Evolutionary conservation across 2,113 vertebrate genomes (phyloP).

Genomic region (Hippoglossus stenolepis): DNA sequence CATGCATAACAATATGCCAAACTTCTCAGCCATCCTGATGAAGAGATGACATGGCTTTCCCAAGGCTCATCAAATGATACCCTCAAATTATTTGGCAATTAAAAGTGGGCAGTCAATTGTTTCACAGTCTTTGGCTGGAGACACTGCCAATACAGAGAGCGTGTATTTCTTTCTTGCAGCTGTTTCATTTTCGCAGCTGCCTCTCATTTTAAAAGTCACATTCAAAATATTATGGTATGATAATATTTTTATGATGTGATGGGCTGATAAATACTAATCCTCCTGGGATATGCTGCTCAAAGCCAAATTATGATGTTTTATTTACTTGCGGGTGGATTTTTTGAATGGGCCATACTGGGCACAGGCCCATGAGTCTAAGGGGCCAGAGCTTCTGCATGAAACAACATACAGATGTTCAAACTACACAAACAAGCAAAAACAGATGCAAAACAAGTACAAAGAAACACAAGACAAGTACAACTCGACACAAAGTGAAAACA

Average conservation of each 20-base stretch:
- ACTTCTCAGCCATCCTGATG: background rate
- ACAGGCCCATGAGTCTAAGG: background rate
- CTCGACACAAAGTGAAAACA: background rate
- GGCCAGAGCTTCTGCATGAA: too few species aligned
- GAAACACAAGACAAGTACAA: background rate
- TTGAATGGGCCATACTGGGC: background rate
- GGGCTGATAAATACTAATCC: background rate
- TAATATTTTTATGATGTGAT: slow-evolving; percentile 12
- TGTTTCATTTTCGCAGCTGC: slow-evolving; percentile 4
- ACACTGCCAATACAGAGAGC: background rate
- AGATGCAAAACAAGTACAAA: background rate
- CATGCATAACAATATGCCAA: slow-evolving; percentile 4
- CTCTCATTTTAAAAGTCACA: slow-evolving; percentile 1
- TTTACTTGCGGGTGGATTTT: background rate
- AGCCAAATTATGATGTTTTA: background rate
- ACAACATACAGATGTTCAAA: background rate
- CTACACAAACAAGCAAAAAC: background rate
- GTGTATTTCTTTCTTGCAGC: slow-evolving; percentile 14
- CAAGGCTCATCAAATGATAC: slow-evolving; percentile 28
- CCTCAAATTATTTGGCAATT: slow-evolving; percentile 35
- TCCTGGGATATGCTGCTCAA: background rate
- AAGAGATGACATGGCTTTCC: slow-evolving; percentile 33
- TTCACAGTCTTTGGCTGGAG: background rate
- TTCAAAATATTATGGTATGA: background rate
- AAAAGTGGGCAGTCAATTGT: slow-evolving; percentile 16